Evolutionary conservation across 2,113 vertebrate species (phyloP).

Genomic region (Cephalopterus ornatus): DNA sequence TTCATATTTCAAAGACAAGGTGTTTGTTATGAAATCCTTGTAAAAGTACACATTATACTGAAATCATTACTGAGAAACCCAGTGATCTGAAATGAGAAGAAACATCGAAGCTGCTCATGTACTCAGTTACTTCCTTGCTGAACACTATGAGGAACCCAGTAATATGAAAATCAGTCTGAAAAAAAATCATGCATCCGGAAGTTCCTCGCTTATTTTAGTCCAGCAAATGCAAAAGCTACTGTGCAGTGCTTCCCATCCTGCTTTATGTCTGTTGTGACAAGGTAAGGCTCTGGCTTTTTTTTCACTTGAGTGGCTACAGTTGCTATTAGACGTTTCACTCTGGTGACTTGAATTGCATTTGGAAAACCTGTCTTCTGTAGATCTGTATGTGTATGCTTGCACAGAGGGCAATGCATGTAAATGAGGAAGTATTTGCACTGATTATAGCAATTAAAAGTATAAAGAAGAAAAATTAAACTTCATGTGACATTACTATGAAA

Average conservation of each 20-base stretch:
- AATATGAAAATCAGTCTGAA: neutral
- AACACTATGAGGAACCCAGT: neutral
- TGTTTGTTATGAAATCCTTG: neutral
- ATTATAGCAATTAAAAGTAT: constrained; percentile 48
- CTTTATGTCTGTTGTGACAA: neutral
- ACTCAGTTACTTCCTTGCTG: neutral
- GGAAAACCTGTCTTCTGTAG: constrained; percentile 4
- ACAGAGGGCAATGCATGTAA: constrained; percentile 14
- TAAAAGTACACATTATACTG: neutral
- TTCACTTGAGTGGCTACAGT: neutral
- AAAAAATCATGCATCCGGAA: neutral
- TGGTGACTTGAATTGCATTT: constrained; percentile 11
- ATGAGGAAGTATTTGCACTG: constrained; percentile 8
- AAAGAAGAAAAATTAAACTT: constrained; percentile 10
- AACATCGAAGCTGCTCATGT: neutral
- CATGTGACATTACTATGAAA: neutral
- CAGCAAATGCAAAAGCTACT: neutral
- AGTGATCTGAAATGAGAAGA: neutral
- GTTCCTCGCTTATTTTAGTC: neutral
- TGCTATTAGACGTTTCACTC: neutral
- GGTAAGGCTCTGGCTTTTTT: neutral
- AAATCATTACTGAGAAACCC: neutral
- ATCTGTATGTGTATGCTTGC: neutral
- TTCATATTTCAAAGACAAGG: neutral
- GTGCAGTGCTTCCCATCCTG: neutral